Base-by-base conservation (phyloP, 2,797 vertebrate genomes). In the Allobates femoralis region DNA sequence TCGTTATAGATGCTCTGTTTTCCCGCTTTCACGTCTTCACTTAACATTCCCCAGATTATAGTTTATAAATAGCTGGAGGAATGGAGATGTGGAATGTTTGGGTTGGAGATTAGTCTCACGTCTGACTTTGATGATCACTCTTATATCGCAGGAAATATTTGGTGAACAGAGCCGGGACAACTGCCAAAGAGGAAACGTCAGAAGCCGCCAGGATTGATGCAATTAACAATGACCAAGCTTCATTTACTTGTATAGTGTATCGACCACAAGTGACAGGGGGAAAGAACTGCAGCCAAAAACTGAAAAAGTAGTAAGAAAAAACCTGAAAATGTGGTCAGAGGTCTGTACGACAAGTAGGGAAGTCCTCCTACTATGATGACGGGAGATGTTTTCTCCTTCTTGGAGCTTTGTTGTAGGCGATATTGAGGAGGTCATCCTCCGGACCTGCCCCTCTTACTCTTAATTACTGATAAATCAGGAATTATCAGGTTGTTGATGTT, bases 21-120 rank as follows among this genome's bases (percentile, higher is more conserved):
- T 67, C 32, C 32, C 18, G 8, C 18, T 80, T 19, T 12, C 30
- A 56, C 37, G 55, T 81, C 62, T 62, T 86, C 78, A 75, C 55
- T 86, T 86, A 15, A 81, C 51, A 81, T 86, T 86, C 56, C 79
- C 41, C 14, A 86, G 85, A 86, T 86, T 69, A 64, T 19, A 28
- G 14, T 55, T 53, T 81, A 86, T 74, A 81, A 86, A 86, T 86
- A 86, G 85, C 73, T 37, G 30, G 15, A 69, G 53, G 67, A 46
- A 53, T 46, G 30, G 78, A 4, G 53, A 64, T 86, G 53, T 51
- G 67, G 85, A 73, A 81, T 86, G 79, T 86, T 81, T 86, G 78
- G 79, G 85, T 75, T 73, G 50, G 73, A 81, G 78, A 86, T 86
- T 74, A 81, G 69, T 41, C 55, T 4, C 37, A 67, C 14, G 53